These are phyloP conservation scores for Ramphastos sulfuratus DNA, from an alignment of 2,113 vertebrate species.

Conservation along the genomic window DNA sequence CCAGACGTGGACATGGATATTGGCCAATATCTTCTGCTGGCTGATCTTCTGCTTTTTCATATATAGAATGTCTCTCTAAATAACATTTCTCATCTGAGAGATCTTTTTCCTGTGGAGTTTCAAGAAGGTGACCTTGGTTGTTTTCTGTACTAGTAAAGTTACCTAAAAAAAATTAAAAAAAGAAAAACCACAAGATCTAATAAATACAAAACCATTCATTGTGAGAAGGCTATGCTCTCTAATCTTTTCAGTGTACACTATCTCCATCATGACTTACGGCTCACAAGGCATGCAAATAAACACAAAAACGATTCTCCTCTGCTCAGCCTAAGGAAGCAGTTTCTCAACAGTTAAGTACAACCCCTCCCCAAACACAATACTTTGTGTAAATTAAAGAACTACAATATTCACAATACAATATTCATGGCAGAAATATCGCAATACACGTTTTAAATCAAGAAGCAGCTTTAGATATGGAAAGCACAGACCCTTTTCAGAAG, in stretches of 20 bases:
- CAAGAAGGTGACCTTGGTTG: slow-evolving; percentile 68
- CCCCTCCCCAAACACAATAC: background rate
- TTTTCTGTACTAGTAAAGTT: slow-evolving; percentile 68
- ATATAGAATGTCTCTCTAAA: slow-evolving; percentile 70
- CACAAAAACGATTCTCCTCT: background rate
- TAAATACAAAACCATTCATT: slow-evolving; percentile 26
- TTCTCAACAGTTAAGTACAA: background rate
- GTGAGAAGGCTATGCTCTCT: background rate
- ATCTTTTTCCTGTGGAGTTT: slow-evolving; percentile 71
- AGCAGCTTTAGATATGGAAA: background rate
- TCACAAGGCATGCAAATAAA: slow-evolving; percentile 13
- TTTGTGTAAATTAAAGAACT: background rate
- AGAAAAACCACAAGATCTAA: slow-evolving; percentile 20
- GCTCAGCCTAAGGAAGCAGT: background rate
- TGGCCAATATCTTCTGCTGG: slow-evolving; percentile 57
- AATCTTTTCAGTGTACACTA: background rate
- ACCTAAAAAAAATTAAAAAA: slow-evolving; percentile 50
- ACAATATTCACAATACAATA: slow-evolving; percentile 1
- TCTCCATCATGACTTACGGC: background rate
- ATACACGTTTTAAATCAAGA: background rate
- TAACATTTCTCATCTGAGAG: slow-evolving; percentile 72
- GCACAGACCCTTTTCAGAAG: background rate
- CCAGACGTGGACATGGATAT: slow-evolving; percentile 73
- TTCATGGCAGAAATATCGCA: slow-evolving; percentile 15
- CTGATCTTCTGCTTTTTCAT: slow-evolving; percentile 66